Percentiles rank a stretch among this genome's conserved stretches.
phyloP scores from a whole-genome alignment of 2,888 invertebrate species.

The Rhogogaster chlorosoma region DNA sequence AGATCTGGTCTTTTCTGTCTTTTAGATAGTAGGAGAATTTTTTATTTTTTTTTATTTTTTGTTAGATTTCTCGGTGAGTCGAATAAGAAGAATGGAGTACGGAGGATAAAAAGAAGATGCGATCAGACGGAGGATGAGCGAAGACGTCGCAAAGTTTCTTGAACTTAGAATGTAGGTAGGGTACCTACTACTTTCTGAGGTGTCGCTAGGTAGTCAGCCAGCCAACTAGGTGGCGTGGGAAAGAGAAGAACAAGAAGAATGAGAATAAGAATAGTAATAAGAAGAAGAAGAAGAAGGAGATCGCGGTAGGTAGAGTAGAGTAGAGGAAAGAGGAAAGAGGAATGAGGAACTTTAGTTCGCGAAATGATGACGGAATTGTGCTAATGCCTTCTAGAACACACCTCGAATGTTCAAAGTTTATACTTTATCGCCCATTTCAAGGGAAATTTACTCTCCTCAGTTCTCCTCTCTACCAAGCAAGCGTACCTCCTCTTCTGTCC shows the following conservation, averaged over 20 bases:
- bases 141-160: not conserved
- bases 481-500: not conserved
- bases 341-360: conserved; percentile 32
- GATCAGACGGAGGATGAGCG: not conserved
- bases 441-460: conserved; percentile 56
- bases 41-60: too few species aligned
- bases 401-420: conserved; percentile 56
- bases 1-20: not conserved
- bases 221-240: not conserved
- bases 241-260: not conserved
- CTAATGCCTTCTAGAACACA: conserved; percentile 56
- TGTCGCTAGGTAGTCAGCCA: not conserved
- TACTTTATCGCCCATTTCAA: conserved; percentile 65
- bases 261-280: not conserved
- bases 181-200: conserved; percentile 12
- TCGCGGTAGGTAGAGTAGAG: conserved; percentile 4
- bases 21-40: not conserved
- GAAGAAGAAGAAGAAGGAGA: conserved; percentile 50
- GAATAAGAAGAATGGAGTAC: too few species aligned
- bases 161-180: conserved; percentile 4
- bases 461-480: conserved; percentile 6
- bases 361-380: conserved; percentile 56
- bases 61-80: not conserved
- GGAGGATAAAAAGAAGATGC: not conserved
- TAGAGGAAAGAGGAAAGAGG: conserved; percentile 48